phyloP scores from a whole-genome alignment of 2,797 vertebrate genomes.

The Picus viridis region DNA sequence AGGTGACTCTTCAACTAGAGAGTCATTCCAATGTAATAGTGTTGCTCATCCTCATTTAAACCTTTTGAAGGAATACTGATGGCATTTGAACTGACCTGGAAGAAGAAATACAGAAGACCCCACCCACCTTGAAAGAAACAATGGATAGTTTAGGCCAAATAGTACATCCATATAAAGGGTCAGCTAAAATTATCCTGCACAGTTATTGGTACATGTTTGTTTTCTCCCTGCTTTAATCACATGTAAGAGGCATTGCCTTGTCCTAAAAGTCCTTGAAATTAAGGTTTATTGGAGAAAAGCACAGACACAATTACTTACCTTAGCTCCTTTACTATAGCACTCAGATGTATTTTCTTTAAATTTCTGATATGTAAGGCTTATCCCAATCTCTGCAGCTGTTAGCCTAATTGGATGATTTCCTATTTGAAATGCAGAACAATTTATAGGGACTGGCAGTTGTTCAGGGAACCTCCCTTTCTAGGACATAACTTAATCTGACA shows the following conservation, averaged over 20 bases:
- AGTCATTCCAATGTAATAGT: not conserved
- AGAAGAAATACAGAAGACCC: not conserved
- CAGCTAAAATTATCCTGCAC: not conserved
- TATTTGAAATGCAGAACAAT: slow-evolving; percentile 76
- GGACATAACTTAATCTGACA: slow-evolving; percentile 64
- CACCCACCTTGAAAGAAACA: not conserved
- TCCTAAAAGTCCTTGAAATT: slow-evolving; percentile 39
- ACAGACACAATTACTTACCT: slow-evolving; percentile 15
- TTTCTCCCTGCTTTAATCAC: not conserved
- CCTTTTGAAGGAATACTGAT: not conserved
- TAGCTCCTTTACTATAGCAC: slow-evolving; percentile 9
- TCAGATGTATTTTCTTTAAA: slow-evolving; percentile 50
- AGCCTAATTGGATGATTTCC: slow-evolving; percentile 75
- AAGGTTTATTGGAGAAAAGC: slow-evolving; percentile 3
- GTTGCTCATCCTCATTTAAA: not conserved
- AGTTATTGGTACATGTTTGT: not conserved
- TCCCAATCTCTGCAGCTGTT: slow-evolving; percentile 66
- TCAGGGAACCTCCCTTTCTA: slow-evolving; percentile 72
- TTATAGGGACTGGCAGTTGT: slow-evolving; percentile 70
- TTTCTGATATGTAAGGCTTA: slow-evolving; percentile 56
- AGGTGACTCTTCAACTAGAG: not conserved
- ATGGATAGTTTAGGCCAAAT: not conserved
- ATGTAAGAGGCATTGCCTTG: not conserved
- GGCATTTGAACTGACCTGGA: not conserved
- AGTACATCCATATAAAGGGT: not conserved